Evolutionary conservation across 2,797 vertebrate species (phyloP), one percentile per base, ranked within the genome.

Genomic region (Varecia variegata): DNA sequence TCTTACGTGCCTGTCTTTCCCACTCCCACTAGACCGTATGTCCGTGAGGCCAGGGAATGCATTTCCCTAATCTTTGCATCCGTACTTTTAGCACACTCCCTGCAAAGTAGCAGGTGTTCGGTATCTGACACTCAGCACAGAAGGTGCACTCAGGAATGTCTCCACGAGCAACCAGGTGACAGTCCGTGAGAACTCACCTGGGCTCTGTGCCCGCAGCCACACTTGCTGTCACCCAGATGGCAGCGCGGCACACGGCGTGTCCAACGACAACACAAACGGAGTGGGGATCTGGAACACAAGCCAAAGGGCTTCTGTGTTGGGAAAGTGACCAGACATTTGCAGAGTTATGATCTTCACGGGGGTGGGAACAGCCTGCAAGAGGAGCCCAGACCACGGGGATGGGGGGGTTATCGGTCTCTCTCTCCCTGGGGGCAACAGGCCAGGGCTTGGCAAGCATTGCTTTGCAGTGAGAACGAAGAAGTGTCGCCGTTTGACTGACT

Each of bases 121-220:
- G 6, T 7, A 20, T 40, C 58, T 15, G 7, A 3, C 6, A 0
- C 68, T 30, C 10, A 18, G 90, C 43, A 4, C 50, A 21, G 71
- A 27, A 18, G 2, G 2, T 10, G 1, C 6, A 0, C 18, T 10
- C 0, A 0, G 0, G 9, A 4, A 1, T 20, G 0, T 1, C 5
- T 3, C 88, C 25, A 0, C 0, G 20, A 25, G 38, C 8, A 50
- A 52, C 32, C 38, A 7, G 35, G 79, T 38, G 56, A 60, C 17
- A 3, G 21, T 14, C 65, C 10, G 32, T 0, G 43, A 30, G 70
- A 20, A 3, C 54, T 10, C 56, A 1, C 40, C 25, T 2, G 3
- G 23, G n/a, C 65, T 40, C 60, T 4, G 60, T 14, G 0, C 14
- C 9, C 1, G 21, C 65, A 52, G n/a, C 45, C 67, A 30, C 25